A percentile compares a stretch with the other conserved stretches of the same genome.
These are phyloP conservation scores for Gracilinanus agilis DNA, from an alignment of 2,113 vertebrate genomes.

Conservation along the genomic window DNA sequence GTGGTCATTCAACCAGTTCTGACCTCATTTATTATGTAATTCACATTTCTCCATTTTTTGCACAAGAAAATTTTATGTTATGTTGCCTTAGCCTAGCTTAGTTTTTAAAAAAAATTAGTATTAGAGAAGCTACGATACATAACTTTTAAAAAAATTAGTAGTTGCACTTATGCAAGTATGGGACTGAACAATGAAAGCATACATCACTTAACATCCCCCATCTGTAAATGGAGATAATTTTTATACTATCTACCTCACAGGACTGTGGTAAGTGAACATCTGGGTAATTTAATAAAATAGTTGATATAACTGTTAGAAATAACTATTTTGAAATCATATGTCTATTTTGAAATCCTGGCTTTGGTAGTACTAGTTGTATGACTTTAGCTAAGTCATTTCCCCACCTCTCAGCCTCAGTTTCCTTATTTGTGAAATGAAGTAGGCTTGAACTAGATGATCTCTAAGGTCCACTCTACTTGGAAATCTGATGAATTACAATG, in stretches of 20 bases:
- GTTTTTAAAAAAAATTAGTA: neutral
- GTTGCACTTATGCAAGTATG: neutral
- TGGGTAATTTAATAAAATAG: neutral
- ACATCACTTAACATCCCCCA: neutral
- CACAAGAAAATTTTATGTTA: neutral
- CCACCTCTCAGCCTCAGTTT: neutral
- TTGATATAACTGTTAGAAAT: neutral
- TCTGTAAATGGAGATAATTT: neutral
- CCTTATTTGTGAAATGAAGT: neutral
- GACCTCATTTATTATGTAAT: neutral
- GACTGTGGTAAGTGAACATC: neutral
- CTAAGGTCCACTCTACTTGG: neutral
- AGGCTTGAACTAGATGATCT: neutral
- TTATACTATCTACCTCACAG: neutral
- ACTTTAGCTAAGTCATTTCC: neutral
- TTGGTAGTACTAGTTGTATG: neutral
- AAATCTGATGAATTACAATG: neutral
- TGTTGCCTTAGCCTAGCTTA: neutral
- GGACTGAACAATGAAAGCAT: neutral
- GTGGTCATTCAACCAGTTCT: neutral
- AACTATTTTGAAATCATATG: neutral
- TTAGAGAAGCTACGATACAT: neutral
- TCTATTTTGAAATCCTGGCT: neutral
- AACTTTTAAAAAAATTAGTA: neutral
- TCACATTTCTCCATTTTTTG: neutral